Base-by-base conservation (phyloP, 2,888 invertebrate species). In the Drosophila paucipuncta region DNA sequence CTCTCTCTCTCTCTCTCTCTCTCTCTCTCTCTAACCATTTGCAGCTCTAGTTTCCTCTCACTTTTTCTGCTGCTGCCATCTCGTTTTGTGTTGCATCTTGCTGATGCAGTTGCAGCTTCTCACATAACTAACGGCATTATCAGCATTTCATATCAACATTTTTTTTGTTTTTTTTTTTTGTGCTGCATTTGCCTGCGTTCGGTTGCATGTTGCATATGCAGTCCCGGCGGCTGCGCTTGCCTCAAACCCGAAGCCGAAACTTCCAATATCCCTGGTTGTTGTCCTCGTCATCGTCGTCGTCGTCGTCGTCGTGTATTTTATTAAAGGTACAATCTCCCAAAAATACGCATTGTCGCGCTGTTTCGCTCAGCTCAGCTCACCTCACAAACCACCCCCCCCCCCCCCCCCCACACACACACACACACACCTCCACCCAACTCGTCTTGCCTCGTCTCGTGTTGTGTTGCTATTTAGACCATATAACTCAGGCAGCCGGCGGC, bases 381-480 rank as follows among this genome's bases (percentile, higher is more conserved):
- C 30, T 30, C 52, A 28, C 18, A 30, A 16, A 13, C 18, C 11
- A 25, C 30, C 4, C n/a, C 1, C 7, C 7, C 0, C 52, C 2
- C 1, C 33, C 10, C 13, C 58, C 22, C 22, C 22, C 22, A 0
- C 22, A 22, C 22, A 22, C 22, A 22, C 22, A 22, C 22, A 22
- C 22, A 22, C 22, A 22, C 22, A 9, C 16, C 25, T 2, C 4
- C 25, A 4, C 16, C 6, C 13, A 43, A 3, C 22, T 13, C 57
- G 41, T 28, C 28, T 43, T 31, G 22, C n/a, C 13, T 37, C 75
- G 35, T 58, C 71, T 47, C 59, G 47, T 59, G 39, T 67, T 68
- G 69, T 80, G 83, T 77, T 85, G 85, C 85, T 80, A 85, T 88
- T 85, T 80, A 71, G 83, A 66, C 81, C 81, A 88, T 83, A 83